Base-by-base conservation (phyloP, 2,888 invertebrate genomes). In the Eumacrocentrus americanus region DNA sequence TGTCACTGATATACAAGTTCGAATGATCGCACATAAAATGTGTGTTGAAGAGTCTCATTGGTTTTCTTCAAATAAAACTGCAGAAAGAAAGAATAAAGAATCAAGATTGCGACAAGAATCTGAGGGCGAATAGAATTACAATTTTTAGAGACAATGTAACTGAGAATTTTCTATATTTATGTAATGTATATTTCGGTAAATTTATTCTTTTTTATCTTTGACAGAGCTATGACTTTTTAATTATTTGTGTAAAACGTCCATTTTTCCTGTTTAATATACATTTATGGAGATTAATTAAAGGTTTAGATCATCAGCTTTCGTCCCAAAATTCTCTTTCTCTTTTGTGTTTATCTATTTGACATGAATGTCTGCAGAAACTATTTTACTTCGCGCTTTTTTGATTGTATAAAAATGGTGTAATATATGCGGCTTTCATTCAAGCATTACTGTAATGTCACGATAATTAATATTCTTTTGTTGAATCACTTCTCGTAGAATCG, bases 241-340 rank as follows among this genome's bases (percentile, higher is more conserved):
- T 57, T 16, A 12, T 55, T 51, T 62, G 67, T 65, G 67, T 67
- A 67, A 67, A 67, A 68, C 67, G 61, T 66, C 56, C 61, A 64
- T 63, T 58, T 54, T 35, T 54, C 48, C 50, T 61, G 55, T n/a
- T n/a, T n/a, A n/a, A n/a, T n/a, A n/a, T n/a, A n/a, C n/a, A n/a
- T n/a, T n/a, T n/a, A n/a, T n/a, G n/a, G n/a, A n/a, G n/a, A n/a
- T n/a, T n/a, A n/a, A n/a, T n/a, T n/a, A n/a, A n/a, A n/a, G n/a
- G n/a, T n/a, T n/a, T n/a, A n/a, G n/a, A n/a, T n/a, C n/a, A n/a
- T n/a, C n/a, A n/a, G n/a, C n/a, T n/a, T n/a, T n/a, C n/a, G n/a
- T n/a, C n/a, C n/a, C n/a, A n/a, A n/a, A n/a, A n/a, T n/a, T n/a
- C n/a, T n/a, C n/a, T n/a, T n/a, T n/a, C n/a, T n/a, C n/a, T n/a